Evolutionary conservation across 2,888 invertebrate species (phyloP).

Genomic region (Vandiemenella viatica): DNA sequence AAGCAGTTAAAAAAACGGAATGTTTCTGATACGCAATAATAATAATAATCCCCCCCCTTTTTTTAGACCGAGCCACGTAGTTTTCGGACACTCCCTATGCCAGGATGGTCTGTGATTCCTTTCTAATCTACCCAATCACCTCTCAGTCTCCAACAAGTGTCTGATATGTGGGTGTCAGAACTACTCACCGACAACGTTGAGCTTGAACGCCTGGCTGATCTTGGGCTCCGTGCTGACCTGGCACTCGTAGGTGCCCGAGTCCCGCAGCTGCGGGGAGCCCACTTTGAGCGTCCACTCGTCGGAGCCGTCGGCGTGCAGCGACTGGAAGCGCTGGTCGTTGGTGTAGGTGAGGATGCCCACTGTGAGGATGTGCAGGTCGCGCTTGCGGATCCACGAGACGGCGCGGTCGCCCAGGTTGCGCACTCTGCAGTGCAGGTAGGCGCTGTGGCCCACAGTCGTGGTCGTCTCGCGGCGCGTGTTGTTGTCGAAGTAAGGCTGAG

Average conservation of each 20-base stretch:
- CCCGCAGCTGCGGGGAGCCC: slow-evolving; percentile 49
- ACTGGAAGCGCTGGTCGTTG: slow-evolving; percentile 55
- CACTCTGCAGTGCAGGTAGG: slow-evolving; percentile 70
- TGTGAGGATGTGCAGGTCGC: slow-evolving; percentile 63
- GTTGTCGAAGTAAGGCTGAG: slow-evolving; percentile 81
- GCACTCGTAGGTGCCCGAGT: slow-evolving; percentile 58
- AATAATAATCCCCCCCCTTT: no score
- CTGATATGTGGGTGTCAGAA: no score
- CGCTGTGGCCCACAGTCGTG: slow-evolving; percentile 75
- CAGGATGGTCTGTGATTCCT: no score
- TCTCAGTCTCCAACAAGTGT: no score
- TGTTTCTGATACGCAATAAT: no score
- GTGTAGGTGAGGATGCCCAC: slow-evolving; percentile 58
- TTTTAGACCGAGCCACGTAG: no score
- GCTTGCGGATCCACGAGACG: slow-evolving; percentile 74
- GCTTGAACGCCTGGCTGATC: slow-evolving; percentile 56
- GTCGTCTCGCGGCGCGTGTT: slow-evolving; percentile 69
- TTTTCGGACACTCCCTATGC: no score
- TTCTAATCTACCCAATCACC: no score
- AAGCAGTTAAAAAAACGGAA: no score
- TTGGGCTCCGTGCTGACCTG: slow-evolving; percentile 67
- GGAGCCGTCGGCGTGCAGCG: slow-evolving; percentile 51
- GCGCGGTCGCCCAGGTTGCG: slow-evolving; percentile 77
- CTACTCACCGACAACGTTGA: slow-evolving; percentile 60
- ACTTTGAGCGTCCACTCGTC: slow-evolving; percentile 60